Evolutionary conservation across 2,888 invertebrate genomes (phyloP).

Genomic region (Stenichneumon culpator): DNA sequence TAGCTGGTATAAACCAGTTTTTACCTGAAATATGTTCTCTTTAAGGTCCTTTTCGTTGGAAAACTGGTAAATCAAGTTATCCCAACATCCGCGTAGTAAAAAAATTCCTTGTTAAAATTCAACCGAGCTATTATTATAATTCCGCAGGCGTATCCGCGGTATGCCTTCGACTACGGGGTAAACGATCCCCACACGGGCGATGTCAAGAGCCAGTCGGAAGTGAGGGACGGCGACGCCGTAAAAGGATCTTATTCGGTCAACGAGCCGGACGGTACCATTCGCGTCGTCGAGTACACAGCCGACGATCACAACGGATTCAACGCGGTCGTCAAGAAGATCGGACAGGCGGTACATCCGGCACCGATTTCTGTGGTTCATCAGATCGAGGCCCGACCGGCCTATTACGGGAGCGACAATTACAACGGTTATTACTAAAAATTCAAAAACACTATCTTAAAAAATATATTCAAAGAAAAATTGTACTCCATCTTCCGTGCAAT

Average conservation of each 20-base stretch:
- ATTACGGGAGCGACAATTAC: conserved; percentile 52
- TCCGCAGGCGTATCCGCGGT: conserved; percentile 78
- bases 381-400: conserved; percentile 34
- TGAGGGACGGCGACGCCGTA: conserved; percentile 79
- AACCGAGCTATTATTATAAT: conserved; percentile 4
- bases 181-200: conserved; percentile 81
- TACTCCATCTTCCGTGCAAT: background rate
- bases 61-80: background rate
- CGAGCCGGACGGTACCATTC: conserved; percentile 80
- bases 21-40: background rate
- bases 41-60: background rate
- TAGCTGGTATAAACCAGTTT: background rate
- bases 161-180: conserved; percentile 80
- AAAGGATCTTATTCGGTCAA: conserved; percentile 80
- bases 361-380: conserved; percentile 56
- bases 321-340: conserved; percentile 81
- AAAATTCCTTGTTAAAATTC: conserved; percentile 7
- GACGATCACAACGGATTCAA: conserved; percentile 81
- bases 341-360: conserved; percentile 77
- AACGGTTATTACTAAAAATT: conserved; percentile 53
- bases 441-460: background rate
- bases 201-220: conserved; percentile 80
- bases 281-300: conserved; percentile 80
- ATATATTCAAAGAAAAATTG: background rate
- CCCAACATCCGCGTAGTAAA: background rate